Conservation (phyloP, 2,888 invertebrate species). For the Phania funesta region DNA sequence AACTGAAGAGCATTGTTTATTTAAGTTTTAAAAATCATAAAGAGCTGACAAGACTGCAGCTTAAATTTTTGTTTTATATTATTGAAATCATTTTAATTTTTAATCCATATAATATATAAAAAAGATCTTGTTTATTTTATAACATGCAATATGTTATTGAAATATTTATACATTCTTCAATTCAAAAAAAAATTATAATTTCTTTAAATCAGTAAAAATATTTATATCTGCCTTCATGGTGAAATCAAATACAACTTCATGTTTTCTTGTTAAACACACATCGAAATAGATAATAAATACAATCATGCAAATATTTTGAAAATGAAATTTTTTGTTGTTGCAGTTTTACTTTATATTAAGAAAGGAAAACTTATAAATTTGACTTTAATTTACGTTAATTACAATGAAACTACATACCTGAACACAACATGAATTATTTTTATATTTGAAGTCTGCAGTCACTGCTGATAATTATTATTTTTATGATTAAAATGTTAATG, state of each 20-base stretch:
- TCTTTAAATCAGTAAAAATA: background rate
- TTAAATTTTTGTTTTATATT: background rate
- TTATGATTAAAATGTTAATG: background rate
- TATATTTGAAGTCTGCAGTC: background rate
- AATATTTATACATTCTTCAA: slow-evolving; percentile 31
- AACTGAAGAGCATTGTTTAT: slow-evolving; percentile 45
- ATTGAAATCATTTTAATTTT: slow-evolving; percentile 8
- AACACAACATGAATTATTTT: slow-evolving; percentile 28
- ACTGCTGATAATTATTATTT: background rate
- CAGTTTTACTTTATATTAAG: slow-evolving; percentile 14
- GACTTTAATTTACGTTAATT: slow-evolving; percentile 40
- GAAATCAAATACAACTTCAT: slow-evolving; percentile 45
- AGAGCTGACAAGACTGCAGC: background rate
- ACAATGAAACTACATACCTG: slow-evolving; percentile 8
- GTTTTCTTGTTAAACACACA: slow-evolving; percentile 23
- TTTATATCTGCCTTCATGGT: slow-evolving; percentile 3
- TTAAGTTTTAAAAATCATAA: background rate
- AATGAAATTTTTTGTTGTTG: background rate
- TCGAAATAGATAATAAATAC: slow-evolving; percentile 12
- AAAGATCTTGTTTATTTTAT: slow-evolving; percentile 49
- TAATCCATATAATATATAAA: slow-evolving; percentile 12
- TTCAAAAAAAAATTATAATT: slow-evolving; percentile 15
- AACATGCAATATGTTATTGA: slow-evolving; percentile 60
- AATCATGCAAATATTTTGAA: slow-evolving; percentile 57
- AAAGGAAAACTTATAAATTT: slow-evolving; percentile 10